Conservation (phyloP, 2,888 invertebrate genomes). For the Chalcosyrphus nemorum region DNA sequence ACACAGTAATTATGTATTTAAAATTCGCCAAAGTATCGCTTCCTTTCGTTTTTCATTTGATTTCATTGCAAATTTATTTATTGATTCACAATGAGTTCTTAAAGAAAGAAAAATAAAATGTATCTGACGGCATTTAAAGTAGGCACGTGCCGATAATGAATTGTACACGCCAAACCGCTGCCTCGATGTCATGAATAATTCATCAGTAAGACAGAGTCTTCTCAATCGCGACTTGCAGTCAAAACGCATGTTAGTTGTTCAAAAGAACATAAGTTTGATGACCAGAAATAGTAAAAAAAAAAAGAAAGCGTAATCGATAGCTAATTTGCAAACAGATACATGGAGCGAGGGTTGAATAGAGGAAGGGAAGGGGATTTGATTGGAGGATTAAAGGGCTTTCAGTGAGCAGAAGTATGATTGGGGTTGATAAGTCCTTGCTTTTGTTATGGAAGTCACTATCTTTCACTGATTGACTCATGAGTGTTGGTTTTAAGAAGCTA, state of each 20-base stretch:
- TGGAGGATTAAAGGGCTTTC: too few species aligned
- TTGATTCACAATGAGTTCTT: conserved; percentile 40
- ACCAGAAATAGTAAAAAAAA: conserved; percentile 8
- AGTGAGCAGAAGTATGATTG: too few species aligned
- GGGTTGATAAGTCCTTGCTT: too few species aligned
- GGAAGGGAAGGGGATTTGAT: too few species aligned
- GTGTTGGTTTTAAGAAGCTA: too few species aligned
- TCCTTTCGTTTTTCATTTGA: conserved; percentile 24
- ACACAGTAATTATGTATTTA: conserved; percentile 3
- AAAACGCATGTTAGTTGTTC: conserved; percentile 23
- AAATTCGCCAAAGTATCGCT: conserved; percentile 36
- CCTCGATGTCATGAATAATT: conserved; percentile 57
- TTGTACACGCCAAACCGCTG: conserved; percentile 44
- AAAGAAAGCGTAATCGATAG: too few species aligned
- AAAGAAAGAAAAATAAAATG: conserved; percentile 7
- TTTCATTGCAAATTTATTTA: conserved; percentile 18
- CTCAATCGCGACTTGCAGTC: not conserved
- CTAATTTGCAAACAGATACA: too few species aligned
- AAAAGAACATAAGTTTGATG: conserved; percentile 28
- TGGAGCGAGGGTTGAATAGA: too few species aligned
- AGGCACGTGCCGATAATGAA: conserved; percentile 64
- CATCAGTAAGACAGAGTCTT: conserved; percentile 8
- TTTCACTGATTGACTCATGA: too few species aligned
- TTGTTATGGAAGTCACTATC: too few species aligned
- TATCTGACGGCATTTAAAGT: conserved; percentile 53